phyloP scores from a whole-genome alignment of 2,888 invertebrate species.

The Willowsia nigromaculata region DNA sequence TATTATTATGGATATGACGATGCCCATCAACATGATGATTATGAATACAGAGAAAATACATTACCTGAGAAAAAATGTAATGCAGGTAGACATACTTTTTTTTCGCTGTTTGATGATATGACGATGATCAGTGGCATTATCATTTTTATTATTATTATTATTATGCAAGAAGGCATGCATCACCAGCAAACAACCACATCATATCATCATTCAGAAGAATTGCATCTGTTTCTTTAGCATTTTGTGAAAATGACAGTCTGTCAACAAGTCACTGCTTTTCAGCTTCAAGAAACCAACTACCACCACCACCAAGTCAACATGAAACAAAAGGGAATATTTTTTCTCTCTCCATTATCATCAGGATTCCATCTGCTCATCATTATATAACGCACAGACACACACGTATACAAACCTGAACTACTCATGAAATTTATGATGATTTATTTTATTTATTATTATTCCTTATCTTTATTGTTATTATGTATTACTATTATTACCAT shows the following conservation, averaged over 20 bases:
- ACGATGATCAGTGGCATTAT: neutral
- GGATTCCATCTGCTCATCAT: too few species aligned
- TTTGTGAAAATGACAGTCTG: conserved; percentile 72
- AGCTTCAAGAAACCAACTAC: neutral
- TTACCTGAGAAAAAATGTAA: neutral
- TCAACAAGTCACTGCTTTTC: conserved; percentile 59
- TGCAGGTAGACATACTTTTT: too few species aligned
- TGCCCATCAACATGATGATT: too few species aligned
- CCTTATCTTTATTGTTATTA: conserved; percentile 39
- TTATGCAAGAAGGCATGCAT: neutral
- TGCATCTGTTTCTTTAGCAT: conserved; percentile 10
- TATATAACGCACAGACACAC: too few species aligned
- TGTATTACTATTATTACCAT: too few species aligned
- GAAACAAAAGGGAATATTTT: neutral
- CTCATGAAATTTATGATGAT: neutral
- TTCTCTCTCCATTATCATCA: neutral
- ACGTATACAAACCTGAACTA: neutral
- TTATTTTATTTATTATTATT: neutral
- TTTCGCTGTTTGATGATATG: neutral
- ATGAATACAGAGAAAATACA: neutral
- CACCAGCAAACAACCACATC: neutral
- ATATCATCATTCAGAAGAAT: neutral
- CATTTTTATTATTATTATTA: neutral
- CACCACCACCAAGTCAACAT: too few species aligned
- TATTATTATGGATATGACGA: too few species aligned